These are phyloP conservation scores for Lampropteryx suffumata DNA, from an alignment of 2,888 invertebrate species.

Conservation along the genomic window DNA sequence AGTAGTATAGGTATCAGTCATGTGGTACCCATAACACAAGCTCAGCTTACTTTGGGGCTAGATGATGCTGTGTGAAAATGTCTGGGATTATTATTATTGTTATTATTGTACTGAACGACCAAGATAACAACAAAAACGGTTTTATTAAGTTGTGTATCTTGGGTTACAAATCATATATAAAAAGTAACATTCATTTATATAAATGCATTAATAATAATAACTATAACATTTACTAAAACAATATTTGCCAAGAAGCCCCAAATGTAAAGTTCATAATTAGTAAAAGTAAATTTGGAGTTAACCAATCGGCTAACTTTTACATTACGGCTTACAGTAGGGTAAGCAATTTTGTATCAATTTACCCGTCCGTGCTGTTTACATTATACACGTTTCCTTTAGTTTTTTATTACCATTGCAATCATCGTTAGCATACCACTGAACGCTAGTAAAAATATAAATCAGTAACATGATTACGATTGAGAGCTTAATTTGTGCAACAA, in stretches of 20 bases:
- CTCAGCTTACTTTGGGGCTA: no score
- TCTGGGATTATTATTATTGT: no score
- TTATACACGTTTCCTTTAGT: conserved; percentile 30
- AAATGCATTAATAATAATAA: conserved; percentile 11
- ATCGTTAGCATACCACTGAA: conserved; percentile 32
- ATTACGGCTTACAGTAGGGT: conserved; percentile 62
- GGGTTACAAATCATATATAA: no score
- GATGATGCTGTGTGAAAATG: no score
- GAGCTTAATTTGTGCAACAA: conserved; percentile 71
- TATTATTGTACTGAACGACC: no score
- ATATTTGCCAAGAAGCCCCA: conserved; percentile 19
- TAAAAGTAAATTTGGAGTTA: conserved; percentile 71
- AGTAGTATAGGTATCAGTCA: no score
- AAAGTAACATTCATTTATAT: conserved; percentile 1
- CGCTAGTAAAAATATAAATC: conserved; percentile 36
- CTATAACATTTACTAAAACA: conserved; percentile 9
- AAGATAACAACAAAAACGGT: no score
- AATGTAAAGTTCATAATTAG: conserved; percentile 59
- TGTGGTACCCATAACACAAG: no score
- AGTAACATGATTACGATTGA: conserved; percentile 51
- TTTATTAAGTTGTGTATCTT: no score
- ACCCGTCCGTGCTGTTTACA: conserved; percentile 37
- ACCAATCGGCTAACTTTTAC: conserved; percentile 63
- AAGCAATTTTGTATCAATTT: conserved; percentile 69
- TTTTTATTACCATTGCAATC: conserved; percentile 41